Base-by-base conservation (phyloP, 2,888 invertebrate genomes). In the Spatulosminthurus flaviceps region DNA sequence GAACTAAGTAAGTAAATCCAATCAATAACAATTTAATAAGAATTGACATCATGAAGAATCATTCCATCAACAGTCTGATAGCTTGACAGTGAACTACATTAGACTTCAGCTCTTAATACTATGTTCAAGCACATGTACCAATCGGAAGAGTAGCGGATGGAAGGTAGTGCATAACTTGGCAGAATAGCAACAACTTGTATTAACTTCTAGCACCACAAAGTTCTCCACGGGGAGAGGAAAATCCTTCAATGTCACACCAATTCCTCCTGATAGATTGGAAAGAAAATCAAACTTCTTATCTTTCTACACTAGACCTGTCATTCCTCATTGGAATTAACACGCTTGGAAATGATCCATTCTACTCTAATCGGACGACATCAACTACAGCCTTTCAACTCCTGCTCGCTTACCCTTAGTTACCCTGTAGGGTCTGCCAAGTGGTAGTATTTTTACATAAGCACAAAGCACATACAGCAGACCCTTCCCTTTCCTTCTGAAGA, bases 241-340 rank as follows among this genome's bases (percentile, higher is more conserved):
- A 81, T 81, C 81, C 76, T 79, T 81, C 81, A 79, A 79, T 79
- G 81, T 81, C 81, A 81, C 79, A 81, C 75, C 80, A 78, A 69
- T 51, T 19, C 51, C 67, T 69, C 70, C 42, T 81, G 81, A 81
- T 79, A 79, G 81, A 81, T 81, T 81, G 79, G 24, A 43, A 72
- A 60, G 67, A 69, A 79, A 74, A 34, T 51, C 67, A 69, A 64
- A 61, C 26, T 51, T n/a, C 67, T 34, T 61, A 66, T 42, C 42
- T 72, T n/a, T 34, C 34, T 22, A 21, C 60, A 60, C 66, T 24
- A 19, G 43, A 21, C 72, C 70, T 77, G 79, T 77, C 81, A 81
- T 74, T 79, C 79, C 72, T 51, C 77, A 79, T 81, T 81, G 79
- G 79, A 79, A 81, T 79, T 81, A 79, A 79, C 80, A 77, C 74